Evolutionary conservation across 2,797 vertebrate genomes (phyloP).

Genomic region (Cottoperca gobio): DNA sequence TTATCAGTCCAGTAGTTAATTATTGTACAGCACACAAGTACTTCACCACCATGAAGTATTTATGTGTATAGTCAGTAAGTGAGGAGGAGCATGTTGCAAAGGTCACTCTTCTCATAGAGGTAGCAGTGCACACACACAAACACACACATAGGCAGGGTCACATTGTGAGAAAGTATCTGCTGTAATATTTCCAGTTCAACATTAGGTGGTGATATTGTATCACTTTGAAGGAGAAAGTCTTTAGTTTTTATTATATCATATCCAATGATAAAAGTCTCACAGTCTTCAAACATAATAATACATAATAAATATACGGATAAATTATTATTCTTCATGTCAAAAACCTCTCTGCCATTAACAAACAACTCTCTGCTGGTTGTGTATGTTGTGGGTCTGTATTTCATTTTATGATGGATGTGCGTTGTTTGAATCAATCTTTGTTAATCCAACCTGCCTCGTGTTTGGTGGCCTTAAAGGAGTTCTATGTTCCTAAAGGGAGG

Average conservation of each 20-base stretch:
- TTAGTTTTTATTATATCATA: neutral
- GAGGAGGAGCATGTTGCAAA: slow-evolving; percentile 65
- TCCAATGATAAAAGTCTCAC: neutral
- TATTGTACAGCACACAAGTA: slow-evolving; percentile 70
- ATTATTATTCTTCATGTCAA: no score
- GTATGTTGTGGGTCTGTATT: no score
- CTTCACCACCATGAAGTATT: slow-evolving; percentile 47
- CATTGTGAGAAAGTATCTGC: neutral
- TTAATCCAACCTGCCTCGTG: no score
- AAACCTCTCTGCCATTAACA: no score
- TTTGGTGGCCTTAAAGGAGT: no score
- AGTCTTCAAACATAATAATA: neutral
- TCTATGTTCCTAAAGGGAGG: no score
- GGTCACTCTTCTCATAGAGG: slow-evolving; percentile 60
- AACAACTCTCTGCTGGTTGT: no score
- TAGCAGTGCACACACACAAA: neutral
- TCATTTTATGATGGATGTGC: no score
- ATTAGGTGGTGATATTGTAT: slow-evolving; percentile 47
- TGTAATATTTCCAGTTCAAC: slow-evolving; percentile 33
- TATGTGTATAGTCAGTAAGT: slow-evolving; percentile 46
- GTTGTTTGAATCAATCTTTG: neutral
- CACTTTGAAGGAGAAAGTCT: neutral
- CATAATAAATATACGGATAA: neutral
- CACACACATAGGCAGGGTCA: slow-evolving; percentile 5
- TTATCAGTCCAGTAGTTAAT: slow-evolving; percentile 80